Evolutionary conservation across 2,797 vertebrate species (phyloP).

Genomic region (Aeoliscus strigatus): DNA sequence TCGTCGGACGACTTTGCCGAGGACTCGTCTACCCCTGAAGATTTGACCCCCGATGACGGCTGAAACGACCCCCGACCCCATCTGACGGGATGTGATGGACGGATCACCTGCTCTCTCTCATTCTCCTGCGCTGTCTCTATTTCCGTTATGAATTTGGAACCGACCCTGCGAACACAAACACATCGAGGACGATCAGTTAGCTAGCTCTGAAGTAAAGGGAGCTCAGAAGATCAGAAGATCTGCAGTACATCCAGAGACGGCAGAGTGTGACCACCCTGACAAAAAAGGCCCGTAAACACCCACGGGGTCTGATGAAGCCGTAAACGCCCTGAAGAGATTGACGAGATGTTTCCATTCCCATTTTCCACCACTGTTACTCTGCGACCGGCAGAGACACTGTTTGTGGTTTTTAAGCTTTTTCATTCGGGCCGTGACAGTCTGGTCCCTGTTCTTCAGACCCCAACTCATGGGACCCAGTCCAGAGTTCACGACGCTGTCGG

Average conservation of each 20-base stretch:
- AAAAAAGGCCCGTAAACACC: conserved; percentile 72
- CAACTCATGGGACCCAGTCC: conserved; percentile 37
- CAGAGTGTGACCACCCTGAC: conserved; percentile 73
- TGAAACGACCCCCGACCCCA: conserved; percentile 72
- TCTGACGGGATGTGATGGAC: conserved; percentile 58
- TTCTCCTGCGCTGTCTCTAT: conserved; percentile 45
- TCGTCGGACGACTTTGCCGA: conserved; percentile 88
- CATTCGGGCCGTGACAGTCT: conserved; percentile 26
- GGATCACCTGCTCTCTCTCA: conserved; percentile 51
- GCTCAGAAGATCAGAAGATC: conserved; percentile 21
- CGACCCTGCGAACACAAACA: conserved; percentile 43
- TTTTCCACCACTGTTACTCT: conserved; percentile 75
- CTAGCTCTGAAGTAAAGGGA: conserved; percentile 47
- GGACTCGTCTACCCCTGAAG: conserved; percentile 84
- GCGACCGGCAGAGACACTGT: conserved; percentile 61
- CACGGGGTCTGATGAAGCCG: conserved; percentile 66
- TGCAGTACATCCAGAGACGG: conserved; percentile 52
- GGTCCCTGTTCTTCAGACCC: conserved; percentile 20
- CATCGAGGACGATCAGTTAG: conserved; percentile 69
- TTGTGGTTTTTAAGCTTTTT: conserved; percentile 49
- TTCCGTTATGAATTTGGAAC: conserved; percentile 50
- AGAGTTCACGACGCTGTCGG: conserved; percentile 56
- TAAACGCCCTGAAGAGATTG: conserved; percentile 68
- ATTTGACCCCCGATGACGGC: conserved; percentile 90
- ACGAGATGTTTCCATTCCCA: conserved; percentile 63